Percentiles rank a stretch among this genome's conserved stretches.
phyloP scores from a whole-genome alignment of 2,797 vertebrate species.

The Kryptopterus vitreolus region DNA sequence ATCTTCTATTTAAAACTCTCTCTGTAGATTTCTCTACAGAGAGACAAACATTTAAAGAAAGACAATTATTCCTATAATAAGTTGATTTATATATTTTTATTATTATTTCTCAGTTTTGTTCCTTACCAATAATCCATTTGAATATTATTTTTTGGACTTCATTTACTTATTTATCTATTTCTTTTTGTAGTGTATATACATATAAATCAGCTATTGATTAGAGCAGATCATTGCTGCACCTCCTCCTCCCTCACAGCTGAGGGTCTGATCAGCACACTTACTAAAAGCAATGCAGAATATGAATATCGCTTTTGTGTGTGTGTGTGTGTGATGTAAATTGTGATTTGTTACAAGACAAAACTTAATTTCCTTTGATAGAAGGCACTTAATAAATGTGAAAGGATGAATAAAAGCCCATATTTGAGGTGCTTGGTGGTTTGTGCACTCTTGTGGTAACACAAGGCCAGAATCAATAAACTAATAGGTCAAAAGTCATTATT shows the following conservation, averaged over 20 bases:
- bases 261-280: not conserved
- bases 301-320: not conserved
- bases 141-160: too few species aligned
- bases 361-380: not conserved
- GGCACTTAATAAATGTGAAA: not conserved
- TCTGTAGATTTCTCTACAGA: too few species aligned
- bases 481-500: slow-evolving; percentile 68
- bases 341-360: not conserved
- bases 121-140: too few species aligned
- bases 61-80: too few species aligned
- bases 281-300: slow-evolving; percentile 22
- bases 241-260: slow-evolving; percentile 19
- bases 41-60: too few species aligned
- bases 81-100: too few species aligned
- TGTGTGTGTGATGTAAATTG: not conserved
- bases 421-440: not conserved
- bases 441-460: slow-evolving; percentile 43
- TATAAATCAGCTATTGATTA: slow-evolving; percentile 75
- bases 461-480: slow-evolving; percentile 66
- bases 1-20: too few species aligned
- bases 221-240: slow-evolving; percentile 67
- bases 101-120: too few species aligned
- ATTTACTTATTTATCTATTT: too few species aligned
- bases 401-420: not conserved
- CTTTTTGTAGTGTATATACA: slow-evolving; percentile 43